These are phyloP conservation scores for Chymomyza amoena DNA, from an alignment of 2,888 invertebrate species.

Conservation along the genomic window DNA sequence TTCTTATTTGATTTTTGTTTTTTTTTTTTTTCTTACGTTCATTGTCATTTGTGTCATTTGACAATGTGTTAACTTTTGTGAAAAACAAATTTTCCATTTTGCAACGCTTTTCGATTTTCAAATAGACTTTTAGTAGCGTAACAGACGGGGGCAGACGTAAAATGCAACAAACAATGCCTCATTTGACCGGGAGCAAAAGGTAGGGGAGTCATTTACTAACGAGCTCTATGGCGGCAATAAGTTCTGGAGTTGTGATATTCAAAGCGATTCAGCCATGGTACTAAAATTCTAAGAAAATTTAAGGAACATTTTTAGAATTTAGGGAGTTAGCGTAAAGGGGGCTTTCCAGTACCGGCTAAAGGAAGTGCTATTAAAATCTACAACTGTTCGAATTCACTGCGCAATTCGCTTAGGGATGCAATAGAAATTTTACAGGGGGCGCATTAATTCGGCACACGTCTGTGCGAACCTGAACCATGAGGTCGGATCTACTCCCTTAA, in stretches of 20 bases:
- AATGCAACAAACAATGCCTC: constrained; percentile 28
- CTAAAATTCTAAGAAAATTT: not conserved
- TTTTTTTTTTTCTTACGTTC: constrained; percentile 47
- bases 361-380: not conserved
- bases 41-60: constrained; percentile 33
- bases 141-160: constrained; percentile 39
- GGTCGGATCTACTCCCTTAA: not conserved
- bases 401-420: not conserved
- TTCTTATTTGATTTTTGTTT: constrained; percentile 62
- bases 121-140: constrained; percentile 30
- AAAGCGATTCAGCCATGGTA: not conserved
- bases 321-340: not conserved
- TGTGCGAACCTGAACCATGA: not conserved
- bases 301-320: not conserved
- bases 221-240: not conserved
- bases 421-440: not conserved
- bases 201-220: not conserved
- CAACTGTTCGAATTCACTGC: not conserved
- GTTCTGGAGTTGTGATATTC: not conserved
- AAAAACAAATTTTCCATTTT: constrained; percentile 61
- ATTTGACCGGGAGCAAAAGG: constrained; percentile 9
- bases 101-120: constrained; percentile 66
- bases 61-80: constrained; percentile 67
- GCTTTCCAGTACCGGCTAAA: not conserved
- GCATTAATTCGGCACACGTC: not conserved